These are phyloP conservation scores for Anniella stebbinsi DNA, from an alignment of 2,797 vertebrate species.

Conservation along the genomic window DNA sequence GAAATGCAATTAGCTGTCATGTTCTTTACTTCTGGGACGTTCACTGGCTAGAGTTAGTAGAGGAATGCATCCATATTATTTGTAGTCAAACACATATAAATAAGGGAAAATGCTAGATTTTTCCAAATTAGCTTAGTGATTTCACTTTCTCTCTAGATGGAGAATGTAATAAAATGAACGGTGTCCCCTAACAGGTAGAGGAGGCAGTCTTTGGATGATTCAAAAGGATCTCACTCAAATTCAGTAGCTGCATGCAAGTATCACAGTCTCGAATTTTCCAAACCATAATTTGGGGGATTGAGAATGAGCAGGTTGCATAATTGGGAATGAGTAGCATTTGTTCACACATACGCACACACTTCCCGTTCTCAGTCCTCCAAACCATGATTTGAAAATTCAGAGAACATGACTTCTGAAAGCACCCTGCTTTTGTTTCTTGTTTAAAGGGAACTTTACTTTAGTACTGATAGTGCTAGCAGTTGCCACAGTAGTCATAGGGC, in stretches of 20 bases:
- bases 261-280: neutral
- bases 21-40: neutral
- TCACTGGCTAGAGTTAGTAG: neutral
- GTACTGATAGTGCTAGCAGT: neutral
- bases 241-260: neutral
- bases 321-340: neutral
- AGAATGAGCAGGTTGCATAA: neutral
- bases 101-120: neutral
- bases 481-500: too few relatives aligned
- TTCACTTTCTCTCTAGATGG: neutral
- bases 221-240: neutral
- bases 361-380: neutral
- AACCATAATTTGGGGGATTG: neutral
- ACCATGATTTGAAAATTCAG: neutral
- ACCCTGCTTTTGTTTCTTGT: neutral
- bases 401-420: neutral
- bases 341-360: neutral
- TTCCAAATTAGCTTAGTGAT: neutral
- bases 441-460: neutral
- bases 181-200: neutral
- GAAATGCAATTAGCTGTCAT: neutral
- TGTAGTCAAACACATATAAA: neutral
- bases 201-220: neutral
- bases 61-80: neutral
- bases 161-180: neutral